These are phyloP conservation scores for Drosophila persimilis DNA, from an alignment of 1,140 invertebrate genomes.

Conservation along the genomic window DNA sequence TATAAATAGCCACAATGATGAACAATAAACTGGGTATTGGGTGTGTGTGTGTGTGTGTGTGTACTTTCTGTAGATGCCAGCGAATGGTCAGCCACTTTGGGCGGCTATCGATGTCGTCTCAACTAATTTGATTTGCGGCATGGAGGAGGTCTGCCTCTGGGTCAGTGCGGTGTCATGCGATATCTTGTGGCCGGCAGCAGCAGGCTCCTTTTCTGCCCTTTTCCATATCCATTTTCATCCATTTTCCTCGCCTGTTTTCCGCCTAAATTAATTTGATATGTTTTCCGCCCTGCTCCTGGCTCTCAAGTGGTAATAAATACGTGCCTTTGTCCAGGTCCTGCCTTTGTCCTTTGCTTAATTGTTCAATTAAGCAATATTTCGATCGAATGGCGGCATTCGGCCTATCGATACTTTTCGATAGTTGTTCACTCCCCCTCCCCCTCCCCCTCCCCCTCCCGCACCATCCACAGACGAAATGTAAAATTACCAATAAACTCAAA, in stretches of 20 bases:
- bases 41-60: neutral
- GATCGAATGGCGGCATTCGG: constrained; percentile 8
- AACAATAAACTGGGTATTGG: constrained; percentile 4
- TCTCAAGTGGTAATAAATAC: constrained; percentile 53
- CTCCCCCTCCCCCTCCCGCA: neutral
- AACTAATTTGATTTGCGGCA: constrained; percentile 73
- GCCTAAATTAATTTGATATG: constrained; percentile 72
- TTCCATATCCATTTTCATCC: neutral
- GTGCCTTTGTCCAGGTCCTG: constrained; percentile 21
- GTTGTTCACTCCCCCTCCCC: neutral
- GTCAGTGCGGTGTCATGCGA: constrained; percentile 53
- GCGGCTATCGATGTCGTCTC: constrained; percentile 67
- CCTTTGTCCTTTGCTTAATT: constrained; percentile 50
- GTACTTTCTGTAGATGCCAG: neutral
- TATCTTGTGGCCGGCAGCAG: constrained; percentile 47
- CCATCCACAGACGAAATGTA: constrained; percentile 57
- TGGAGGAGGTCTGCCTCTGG: neutral
- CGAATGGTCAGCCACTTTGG: constrained; percentile 69
- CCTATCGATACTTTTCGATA: neutral
- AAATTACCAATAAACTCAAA: constrained; percentile 81
- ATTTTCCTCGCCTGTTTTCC: constrained; percentile 40
- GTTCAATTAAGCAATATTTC: constrained; percentile 79
- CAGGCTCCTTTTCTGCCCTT: constrained; percentile 2
- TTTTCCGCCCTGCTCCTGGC: constrained; percentile 10
- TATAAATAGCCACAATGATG: constrained; percentile 70